phyloP scores from a whole-genome alignment of 1,140 invertebrate genomes.

The Zaprionus davidi region DNA sequence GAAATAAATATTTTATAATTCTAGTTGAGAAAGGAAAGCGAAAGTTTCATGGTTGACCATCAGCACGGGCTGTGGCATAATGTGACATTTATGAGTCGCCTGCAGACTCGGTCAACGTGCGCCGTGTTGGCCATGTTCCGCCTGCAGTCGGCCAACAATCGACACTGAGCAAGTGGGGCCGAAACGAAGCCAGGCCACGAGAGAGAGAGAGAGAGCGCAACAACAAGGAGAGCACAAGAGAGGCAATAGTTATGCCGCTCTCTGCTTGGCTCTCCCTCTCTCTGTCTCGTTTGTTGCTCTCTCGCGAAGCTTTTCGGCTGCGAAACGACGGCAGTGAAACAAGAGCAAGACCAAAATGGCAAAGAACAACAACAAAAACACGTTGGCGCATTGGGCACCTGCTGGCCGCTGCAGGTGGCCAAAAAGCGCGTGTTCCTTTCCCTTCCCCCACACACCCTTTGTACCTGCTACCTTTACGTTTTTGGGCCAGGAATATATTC shows the following conservation, averaged over 20 bases:
- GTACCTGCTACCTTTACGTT: neutral
- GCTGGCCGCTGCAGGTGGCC: conserved; percentile 57
- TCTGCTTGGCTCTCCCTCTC: conserved; percentile 1
- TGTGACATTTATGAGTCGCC: conserved; percentile 16
- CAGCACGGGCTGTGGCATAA: neutral
- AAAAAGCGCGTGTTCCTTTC: conserved; percentile 22
- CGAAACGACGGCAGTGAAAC: conserved; percentile 47
- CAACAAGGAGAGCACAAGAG: neutral
- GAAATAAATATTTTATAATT: conserved; percentile 7
- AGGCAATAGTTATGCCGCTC: neutral
- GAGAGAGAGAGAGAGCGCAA: neutral
- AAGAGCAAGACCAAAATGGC: conserved; percentile 4
- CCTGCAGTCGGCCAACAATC: neutral
- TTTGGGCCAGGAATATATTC: conserved; percentile 62
- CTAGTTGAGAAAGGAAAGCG: neutral
- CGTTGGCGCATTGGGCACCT: conserved; percentile 37
- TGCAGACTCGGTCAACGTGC: conserved; percentile 13
- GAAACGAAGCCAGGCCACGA: neutral
- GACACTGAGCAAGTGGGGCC: conserved; percentile 22
- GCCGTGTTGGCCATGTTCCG: conserved; percentile 20
- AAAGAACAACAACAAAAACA: conserved; percentile 21
- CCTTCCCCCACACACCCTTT: neutral
- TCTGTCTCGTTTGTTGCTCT: conserved; percentile 1
- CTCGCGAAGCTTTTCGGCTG: conserved; percentile 34
- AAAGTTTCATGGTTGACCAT: conserved; percentile 7